Conservation (phyloP, 2,113 vertebrate species). For the Nesoenas mayeri region DNA sequence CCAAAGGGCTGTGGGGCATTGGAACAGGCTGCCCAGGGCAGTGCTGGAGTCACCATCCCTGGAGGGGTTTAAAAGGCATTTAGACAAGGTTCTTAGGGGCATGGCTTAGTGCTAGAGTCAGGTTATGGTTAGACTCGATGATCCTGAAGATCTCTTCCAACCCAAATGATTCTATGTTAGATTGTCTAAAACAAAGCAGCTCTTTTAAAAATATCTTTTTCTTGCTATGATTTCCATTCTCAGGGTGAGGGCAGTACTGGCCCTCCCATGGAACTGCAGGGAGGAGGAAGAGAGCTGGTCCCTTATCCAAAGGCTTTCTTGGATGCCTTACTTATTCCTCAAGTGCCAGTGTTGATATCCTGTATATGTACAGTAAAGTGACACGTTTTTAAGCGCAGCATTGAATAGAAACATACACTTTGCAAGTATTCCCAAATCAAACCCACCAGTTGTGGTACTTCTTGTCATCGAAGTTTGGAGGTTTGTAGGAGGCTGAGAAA, state of each 20-base stretch:
- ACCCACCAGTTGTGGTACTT: neutral
- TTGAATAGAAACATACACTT: neutral
- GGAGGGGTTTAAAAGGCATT: too few relatives aligned
- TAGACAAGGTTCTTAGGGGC: too few relatives aligned
- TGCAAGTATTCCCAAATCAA: neutral
- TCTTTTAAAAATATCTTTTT: neutral
- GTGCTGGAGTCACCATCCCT: too few relatives aligned
- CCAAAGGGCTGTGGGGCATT: too few relatives aligned
- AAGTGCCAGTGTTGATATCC: neutral
- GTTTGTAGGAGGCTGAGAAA: neutral
- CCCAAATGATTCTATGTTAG: neutral
- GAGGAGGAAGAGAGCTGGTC: neutral
- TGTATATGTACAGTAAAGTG: neutral
- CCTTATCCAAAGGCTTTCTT: neutral
- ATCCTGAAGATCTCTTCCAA: too few relatives aligned
- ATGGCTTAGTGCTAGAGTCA: too few relatives aligned
- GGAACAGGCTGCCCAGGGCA: too few relatives aligned
- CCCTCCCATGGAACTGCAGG: neutral
- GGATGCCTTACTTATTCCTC: neutral
- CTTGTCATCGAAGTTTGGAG: neutral
- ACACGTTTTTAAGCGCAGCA: neutral
- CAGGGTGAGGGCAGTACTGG: constrained; percentile 57
- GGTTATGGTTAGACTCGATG: too few relatives aligned
- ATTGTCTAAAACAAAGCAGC: neutral
- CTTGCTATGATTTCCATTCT: neutral